Evolutionary conservation across 2,888 invertebrate species (phyloP), one percentile per base, ranked within the genome.

Genomic region (Acanthosepion esculentum): DNA sequence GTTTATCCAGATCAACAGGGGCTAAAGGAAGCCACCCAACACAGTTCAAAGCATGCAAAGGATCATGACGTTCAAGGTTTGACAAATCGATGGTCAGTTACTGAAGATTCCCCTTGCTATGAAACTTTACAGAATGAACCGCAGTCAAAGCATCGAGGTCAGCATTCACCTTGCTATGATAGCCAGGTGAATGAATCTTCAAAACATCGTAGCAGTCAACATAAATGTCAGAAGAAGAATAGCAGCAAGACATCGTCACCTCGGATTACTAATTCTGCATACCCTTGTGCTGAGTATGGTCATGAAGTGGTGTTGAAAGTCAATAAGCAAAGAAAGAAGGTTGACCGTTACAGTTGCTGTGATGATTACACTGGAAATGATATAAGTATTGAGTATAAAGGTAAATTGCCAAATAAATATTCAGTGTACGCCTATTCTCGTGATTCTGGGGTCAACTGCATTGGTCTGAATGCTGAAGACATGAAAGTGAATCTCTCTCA

Each of bases 371-470:
- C 94, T 20, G 95, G 53, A 29, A 96, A 95, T 95, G 96, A 97
- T 94, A 96, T 96, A n/a, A 96, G 96, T 93, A 96, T 95, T 94
- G 96, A 97, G 94, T 97, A 96, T 95, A 96, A 96, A 50, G 97
- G 97, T 20, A 96, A 96, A 91, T 94, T 97, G 94, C 96, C 96
- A 1, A 96, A 96, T 91, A 97, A 96, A 95, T 95, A 96, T 94
- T 96, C 96, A 18, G 92, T 95, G n/a, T 95, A 96, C 50, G 96
- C 96, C 20, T 95, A 95, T 93, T 97, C 97, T 15, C 95, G 96
- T 10, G 97, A 97, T 94, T 97, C 97, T 95, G 97, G 97, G 26
- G 97, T 97, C 4, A 97, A 97, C 95, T 97, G 97, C 95, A 95
- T 97, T 6, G 97, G 97, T 10, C 95, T 97, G 91, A 64, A 91